phyloP scores from a whole-genome alignment of 2,113 vertebrate species.

The Pterocles gutturalis region DNA sequence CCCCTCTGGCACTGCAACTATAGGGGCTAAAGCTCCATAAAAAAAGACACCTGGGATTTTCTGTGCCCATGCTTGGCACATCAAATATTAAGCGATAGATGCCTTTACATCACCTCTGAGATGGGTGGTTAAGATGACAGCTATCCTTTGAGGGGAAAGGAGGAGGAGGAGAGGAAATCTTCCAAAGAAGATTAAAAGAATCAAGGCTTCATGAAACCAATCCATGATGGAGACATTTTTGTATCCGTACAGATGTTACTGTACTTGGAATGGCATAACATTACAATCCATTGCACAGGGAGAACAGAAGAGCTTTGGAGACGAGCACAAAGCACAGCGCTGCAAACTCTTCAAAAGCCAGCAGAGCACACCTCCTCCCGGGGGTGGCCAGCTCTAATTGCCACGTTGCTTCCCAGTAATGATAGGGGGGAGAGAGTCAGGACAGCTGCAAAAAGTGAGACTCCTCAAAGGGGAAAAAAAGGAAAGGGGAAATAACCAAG shows the following conservation, averaged over 20 bases:
- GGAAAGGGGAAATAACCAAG: neutral
- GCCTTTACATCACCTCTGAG: neutral
- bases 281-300: neutral
- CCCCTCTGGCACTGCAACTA: neutral
- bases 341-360: neutral
- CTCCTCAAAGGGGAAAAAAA: neutral
- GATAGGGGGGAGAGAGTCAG: neutral
- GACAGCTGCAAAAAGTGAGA: slow-evolving; percentile 47
- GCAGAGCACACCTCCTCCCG: neutral
- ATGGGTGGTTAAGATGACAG: neutral
- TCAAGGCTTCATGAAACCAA: neutral
- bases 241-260: neutral
- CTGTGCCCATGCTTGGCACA: neutral
- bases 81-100: neutral
- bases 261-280: neutral
- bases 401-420: slow-evolving; percentile 39
- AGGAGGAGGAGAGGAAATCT: neutral
- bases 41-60: neutral
- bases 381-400: slow-evolving; percentile 45
- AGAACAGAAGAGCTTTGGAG: neutral
- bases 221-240: neutral
- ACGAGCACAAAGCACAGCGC: neutral
- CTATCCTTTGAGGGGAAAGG: neutral
- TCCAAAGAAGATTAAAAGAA: neutral
- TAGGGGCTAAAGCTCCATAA: neutral